Evolutionary conservation across 2,888 invertebrate genomes (phyloP), one percentile per base, ranked within the genome.

Genomic region (Drosophila rellima): DNA sequence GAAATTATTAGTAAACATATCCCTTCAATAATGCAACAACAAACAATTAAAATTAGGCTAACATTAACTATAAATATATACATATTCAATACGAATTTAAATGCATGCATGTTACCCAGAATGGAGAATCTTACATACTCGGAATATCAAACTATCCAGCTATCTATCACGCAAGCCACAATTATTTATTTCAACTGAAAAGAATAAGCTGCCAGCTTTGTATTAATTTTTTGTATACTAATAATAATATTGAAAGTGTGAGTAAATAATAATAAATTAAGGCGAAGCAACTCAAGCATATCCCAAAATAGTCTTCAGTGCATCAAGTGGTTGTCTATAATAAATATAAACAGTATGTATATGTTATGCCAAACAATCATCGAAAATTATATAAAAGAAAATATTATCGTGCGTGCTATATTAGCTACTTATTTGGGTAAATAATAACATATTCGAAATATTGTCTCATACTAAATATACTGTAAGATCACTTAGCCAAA

Each of bases 261-360:
- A 29, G 26, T 40, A 39, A 29, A 26, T 29, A 29, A 33, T 55
- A 47, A 66, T 37, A 40, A 33, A 65, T 79, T 76, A 61, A 87
- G 73, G 72, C 73, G 57, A 78, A 82, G 80, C 71, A 85, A 86
- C 74, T 89, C 89, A 86, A 86, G 81, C 85, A 86, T 86, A 86
- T 86, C 85, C 86, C 88, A 74, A 88, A 73, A 88, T 76, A 88
- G 89, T 85, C 85, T 86, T 86, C 89, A 75, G 64, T 74, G 62
- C 70, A 86, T 88, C 80, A 82, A 79, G 80, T 82, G 85, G 85
- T 85, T 85, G 85, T 85, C 88, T 89, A 88, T 45, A 56, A 70
- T 72, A 63, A 52, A 66, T 44, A 55, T 35, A 17, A 45, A 54
- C 15, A 10, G n/a, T n/a, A n/a, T n/a, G n/a, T 33, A 33, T 26